A percentile compares a stretch with the other conserved stretches of the same genome.
phyloP scores from a whole-genome alignment of 2,797 vertebrate genomes.

The Sebastes hubbsi region DNA sequence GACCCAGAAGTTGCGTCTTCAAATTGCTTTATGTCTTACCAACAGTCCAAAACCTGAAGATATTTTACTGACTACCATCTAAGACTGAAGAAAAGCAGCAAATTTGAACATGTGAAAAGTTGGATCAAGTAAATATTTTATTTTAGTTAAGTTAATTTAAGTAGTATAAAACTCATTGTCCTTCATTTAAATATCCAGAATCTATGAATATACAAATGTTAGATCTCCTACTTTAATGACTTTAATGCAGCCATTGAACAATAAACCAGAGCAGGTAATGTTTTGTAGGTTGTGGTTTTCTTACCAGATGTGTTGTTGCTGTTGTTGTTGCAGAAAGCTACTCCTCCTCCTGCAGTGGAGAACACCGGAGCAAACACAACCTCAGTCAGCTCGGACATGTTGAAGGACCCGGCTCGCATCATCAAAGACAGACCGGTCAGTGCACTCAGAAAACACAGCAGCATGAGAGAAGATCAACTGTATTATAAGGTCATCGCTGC shows the following conservation, averaged over 20 bases:
- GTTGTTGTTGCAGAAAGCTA: slow-evolving; percentile 66
- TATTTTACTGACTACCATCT: background rate
- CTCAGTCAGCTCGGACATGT: slow-evolving; percentile 64
- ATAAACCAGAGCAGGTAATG: background rate
- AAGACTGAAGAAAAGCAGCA: background rate
- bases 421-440: slow-evolving; percentile 79
- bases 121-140: background rate
- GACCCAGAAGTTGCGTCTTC: background rate
- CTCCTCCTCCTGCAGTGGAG: slow-evolving; percentile 59
- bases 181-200: background rate
- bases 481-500: background rate
- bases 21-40: background rate
- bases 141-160: too few relatives aligned
- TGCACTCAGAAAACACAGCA: background rate
- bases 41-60: background rate
- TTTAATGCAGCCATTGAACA: background rate
- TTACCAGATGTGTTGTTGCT: slow-evolving; percentile 3
- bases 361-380: slow-evolving; percentile 50
- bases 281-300: background rate
- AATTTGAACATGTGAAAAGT: background rate
- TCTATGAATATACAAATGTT: background rate
- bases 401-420: slow-evolving; percentile 79
- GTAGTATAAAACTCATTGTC: background rate
- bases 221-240: background rate
- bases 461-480: background rate